Evolutionary conservation across 2,797 vertebrate genomes (phyloP).

Genomic region (Nannoperca obscura): DNA sequence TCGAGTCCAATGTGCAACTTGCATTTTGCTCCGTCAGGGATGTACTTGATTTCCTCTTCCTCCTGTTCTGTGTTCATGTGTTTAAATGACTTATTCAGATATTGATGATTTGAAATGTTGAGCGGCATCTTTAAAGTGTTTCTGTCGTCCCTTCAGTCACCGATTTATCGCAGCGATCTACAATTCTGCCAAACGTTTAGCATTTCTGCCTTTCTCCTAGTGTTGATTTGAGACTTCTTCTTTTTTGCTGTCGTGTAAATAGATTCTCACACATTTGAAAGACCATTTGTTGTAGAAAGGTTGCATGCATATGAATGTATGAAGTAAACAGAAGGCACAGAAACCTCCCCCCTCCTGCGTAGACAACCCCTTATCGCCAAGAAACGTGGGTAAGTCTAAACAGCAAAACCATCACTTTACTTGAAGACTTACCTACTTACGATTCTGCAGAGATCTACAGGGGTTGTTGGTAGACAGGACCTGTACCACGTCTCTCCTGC

Average conservation of each 20-base stretch:
- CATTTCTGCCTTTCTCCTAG: constrained; percentile 74
- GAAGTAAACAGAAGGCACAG: constrained; percentile 70
- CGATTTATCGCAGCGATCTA: constrained; percentile 49
- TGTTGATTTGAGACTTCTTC: constrained; percentile 52
- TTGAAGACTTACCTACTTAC: constrained; percentile 61
- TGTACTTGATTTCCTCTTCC: constrained; percentile 61
- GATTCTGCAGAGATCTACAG: constrained; percentile 56
- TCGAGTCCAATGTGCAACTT: constrained; percentile 43
- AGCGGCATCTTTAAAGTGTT: constrained; percentile 43
- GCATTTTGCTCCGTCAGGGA: constrained; percentile 76
- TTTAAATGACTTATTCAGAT: constrained; percentile 54
- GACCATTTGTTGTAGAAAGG: constrained; percentile 56
- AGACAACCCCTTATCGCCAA: constrained; percentile 50
- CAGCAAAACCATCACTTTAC: constrained; percentile 58
- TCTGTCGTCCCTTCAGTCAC: constrained; percentile 27
- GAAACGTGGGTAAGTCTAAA: constrained; percentile 45
- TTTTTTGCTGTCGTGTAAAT: constrained; percentile 74
- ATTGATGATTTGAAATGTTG: constrained; percentile 55
- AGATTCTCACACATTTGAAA: constrained; percentile 63
- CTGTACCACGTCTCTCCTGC: constrained; percentile 76
- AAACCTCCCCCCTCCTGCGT: constrained; percentile 51
- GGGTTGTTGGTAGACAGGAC: constrained; percentile 61
- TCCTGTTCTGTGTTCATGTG: constrained; percentile 65
- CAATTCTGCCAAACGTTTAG: constrained; percentile 66
- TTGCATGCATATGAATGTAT: constrained; percentile 84